Conservation (phyloP, 2,888 invertebrate species). For the Plebejus argus region DNA sequence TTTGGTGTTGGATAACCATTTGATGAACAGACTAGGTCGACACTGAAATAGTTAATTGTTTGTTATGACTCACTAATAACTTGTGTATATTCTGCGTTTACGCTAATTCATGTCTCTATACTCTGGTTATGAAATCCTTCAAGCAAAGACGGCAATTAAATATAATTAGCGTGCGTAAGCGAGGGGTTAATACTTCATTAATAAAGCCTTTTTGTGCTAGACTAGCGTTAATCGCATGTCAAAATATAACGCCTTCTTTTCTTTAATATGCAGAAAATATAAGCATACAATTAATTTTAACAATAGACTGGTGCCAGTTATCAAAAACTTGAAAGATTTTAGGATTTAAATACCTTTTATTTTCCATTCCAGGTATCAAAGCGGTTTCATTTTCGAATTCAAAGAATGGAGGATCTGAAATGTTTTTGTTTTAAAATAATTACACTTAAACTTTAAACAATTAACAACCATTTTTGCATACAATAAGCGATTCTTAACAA, state of each 20-base stretch:
- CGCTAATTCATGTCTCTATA: no score
- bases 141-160: no score
- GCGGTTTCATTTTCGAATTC: constrained; percentile 50
- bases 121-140: no score
- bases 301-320: neutral
- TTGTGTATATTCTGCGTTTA: neutral
- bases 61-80: neutral
- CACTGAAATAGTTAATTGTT: constrained; percentile 50
- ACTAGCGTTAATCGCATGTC: no score
- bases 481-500: neutral
- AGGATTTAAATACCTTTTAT: constrained; percentile 52
- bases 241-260: no score
- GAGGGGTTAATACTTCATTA: no score
- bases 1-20: constrained; percentile 57
- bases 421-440: constrained; percentile 12
- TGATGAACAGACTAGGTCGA: constrained; percentile 58
- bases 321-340: neutral
- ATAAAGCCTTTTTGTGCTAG: no score
- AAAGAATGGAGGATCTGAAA: constrained; percentile 63
- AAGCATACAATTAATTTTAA: neutral
- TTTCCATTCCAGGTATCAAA: constrained; percentile 52
- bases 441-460: neutral
- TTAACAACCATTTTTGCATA: neutral
- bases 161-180: no score
- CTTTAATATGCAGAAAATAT: no score